Evolutionary conservation across 2,888 invertebrate genomes (phyloP).

Genomic region (Clivina fossor): DNA sequence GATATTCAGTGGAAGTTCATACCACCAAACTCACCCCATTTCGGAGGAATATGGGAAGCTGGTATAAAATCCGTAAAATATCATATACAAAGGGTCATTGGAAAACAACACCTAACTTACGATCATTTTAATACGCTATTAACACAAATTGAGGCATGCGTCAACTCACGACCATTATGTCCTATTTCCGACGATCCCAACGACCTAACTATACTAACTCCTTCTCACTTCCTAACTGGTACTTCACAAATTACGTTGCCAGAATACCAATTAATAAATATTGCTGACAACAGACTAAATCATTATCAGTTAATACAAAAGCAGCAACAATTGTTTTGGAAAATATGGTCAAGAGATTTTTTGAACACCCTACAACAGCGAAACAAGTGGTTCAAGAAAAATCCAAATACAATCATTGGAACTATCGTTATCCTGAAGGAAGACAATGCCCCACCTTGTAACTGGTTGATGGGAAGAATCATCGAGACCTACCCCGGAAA

Average conservation of each 20-base stretch:
- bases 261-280: not conserved
- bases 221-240: slow-evolving; percentile 6
- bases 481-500: not conserved
- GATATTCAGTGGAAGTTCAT: too few species aligned
- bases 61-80: too few species aligned
- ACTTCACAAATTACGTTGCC: not conserved
- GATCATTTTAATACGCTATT: too few species aligned
- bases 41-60: too few species aligned
- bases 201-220: too few species aligned
- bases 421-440: not conserved
- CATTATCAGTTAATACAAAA: not conserved
- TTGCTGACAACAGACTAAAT: not conserved
- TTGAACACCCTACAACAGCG: slow-evolving; percentile 4
- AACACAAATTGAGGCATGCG: too few species aligned
- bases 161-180: too few species aligned
- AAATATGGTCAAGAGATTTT: not conserved
- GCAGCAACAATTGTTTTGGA: not conserved
- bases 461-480: not conserved
- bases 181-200: too few species aligned
- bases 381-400: not conserved
- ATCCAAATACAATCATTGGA: not conserved
- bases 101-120: too few species aligned
- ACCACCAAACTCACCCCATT: too few species aligned
- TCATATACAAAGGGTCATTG: too few species aligned
- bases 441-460: slow-evolving; percentile 1